Base-by-base conservation (phyloP, 1,140 invertebrate genomes). In the Centruroides vittatus region DNA sequence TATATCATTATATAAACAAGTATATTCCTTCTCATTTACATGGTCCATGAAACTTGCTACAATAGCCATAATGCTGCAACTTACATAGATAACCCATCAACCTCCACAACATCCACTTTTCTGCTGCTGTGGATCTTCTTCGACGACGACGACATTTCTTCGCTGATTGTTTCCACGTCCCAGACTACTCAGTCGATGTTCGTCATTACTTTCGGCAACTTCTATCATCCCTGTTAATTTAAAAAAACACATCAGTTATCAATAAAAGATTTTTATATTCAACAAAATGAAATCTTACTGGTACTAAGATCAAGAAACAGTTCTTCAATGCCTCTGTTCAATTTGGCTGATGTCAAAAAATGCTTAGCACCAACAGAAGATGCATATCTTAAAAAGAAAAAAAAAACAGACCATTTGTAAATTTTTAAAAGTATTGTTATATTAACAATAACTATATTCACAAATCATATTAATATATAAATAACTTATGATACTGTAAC, bases 311-410 rank as follows among this genome's bases (percentile, higher is more conserved):
- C 84, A 51, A 94, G 72, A 74, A 98, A 98, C 71, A 98, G 78
- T 66, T 97, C 92, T 70, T 95, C 88, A 34, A 98, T 89, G 36
- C 90, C 89, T 73, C 86, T 80, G 73, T 97, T 97, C 35, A 86
- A 73, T 76, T 98, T 98, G 0, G 96, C 96, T 35, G 95, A 98
- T 12, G 93, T 95, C 67, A 93, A 85, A 76, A 86, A 91, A 76
- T 98, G 94, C 63, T 83, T 82, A n/a, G 95, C 95, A 50, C 89
- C 91, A 9, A 98, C 94, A 68, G 88, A 86, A 60, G 81, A 79
- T 9, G 95, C 86, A 76, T 95, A 96, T 49, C 89, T 93, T 65
- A 65, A 75, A 34, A 4, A 49, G 36, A 23, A 35, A 56, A 36
- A 36, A 41, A 12, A 36, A 56, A 41, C 47, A 4, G 11, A 41